phyloP scores from a whole-genome alignment of 2,113 vertebrate species.

The Amphiprion percula region DNA sequence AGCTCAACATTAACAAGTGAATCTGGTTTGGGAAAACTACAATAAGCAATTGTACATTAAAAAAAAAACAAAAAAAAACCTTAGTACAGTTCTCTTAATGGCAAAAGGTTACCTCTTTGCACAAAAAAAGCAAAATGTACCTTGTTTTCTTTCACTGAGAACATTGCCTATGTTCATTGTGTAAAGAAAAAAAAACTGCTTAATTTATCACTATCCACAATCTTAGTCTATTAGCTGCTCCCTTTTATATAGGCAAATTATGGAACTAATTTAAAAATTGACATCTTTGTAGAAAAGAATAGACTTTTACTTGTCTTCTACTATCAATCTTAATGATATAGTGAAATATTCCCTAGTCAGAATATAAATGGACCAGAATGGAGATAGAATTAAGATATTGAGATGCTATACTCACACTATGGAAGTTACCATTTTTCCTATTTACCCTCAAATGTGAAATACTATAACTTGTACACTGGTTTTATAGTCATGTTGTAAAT shows the following conservation, averaged over 20 bases:
- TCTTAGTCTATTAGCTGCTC: constrained; percentile 49
- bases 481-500: background rate
- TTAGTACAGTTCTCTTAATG: constrained; percentile 25
- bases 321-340: constrained; percentile 46
- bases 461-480: background rate
- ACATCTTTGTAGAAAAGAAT: constrained; percentile 26
- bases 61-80: background rate
- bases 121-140: constrained; percentile 6
- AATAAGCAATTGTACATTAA: background rate
- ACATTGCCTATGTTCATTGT: background rate
- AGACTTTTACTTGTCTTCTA: constrained; percentile 33
- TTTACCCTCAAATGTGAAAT: background rate
- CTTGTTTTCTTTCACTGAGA: constrained; percentile 19
- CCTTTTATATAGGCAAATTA: constrained; percentile 54
- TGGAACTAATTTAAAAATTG: constrained; percentile 53
- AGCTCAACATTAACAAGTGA: constrained; percentile 4
- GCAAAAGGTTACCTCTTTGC: constrained; percentile 18
- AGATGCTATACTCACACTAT: constrained; percentile 12
- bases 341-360: constrained; percentile 23
- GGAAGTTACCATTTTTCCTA: background rate
- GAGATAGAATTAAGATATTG: constrained; percentile 49
- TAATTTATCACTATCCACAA: constrained; percentile 34
- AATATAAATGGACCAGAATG: constrained; percentile 45
- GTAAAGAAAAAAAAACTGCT: constrained; percentile 15
- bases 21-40: background rate